A percentile compares a stretch with the other conserved stretches of the same genome.
phyloP scores from a whole-genome alignment of 1,140 invertebrate genomes.

The Diorhabda sublineata region DNA sequence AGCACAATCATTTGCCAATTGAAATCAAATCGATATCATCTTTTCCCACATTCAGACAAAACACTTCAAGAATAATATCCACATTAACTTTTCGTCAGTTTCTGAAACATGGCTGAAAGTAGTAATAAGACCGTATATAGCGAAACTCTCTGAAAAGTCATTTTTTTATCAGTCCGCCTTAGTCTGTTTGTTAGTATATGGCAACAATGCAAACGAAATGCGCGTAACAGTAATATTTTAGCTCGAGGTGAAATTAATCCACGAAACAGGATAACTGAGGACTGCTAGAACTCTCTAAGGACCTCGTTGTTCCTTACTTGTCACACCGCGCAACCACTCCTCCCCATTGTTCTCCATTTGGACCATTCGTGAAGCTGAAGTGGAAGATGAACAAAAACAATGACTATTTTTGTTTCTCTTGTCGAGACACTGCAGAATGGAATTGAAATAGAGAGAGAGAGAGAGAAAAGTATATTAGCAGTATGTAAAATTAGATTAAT shows the following conservation, averaged over 20 bases:
- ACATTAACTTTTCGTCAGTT: no score
- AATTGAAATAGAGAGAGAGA: slow-evolving; percentile 2
- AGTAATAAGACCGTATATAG: no score
- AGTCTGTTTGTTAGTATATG: background rate
- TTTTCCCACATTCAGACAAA: no score
- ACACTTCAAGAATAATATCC: no score
- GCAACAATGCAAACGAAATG: background rate
- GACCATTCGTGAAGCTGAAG: slow-evolving; percentile 7
- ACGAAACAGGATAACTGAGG: slow-evolving; percentile 7
- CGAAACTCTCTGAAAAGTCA: no score
- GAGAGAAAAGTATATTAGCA: background rate
- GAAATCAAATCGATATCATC: no score
- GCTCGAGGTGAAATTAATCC: slow-evolving; percentile 11
- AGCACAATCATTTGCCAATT: no score
- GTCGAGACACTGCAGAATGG: background rate
- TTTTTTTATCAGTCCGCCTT: no score
- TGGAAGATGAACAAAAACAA: background rate
- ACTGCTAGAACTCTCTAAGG: slow-evolving; percentile 12
- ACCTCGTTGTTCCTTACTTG: slow-evolving; percentile 7
- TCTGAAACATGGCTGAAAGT: no score
- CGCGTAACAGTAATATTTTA: slow-evolving; percentile 10
- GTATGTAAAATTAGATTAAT: no score
- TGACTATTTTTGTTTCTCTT: background rate
- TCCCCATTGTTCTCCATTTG: slow-evolving; percentile 3
- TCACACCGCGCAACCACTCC: slow-evolving; percentile 2